A percentile compares a stretch with the other conserved stretches of the same genome.
These are phyloP conservation scores for Leptinotarsa tumamoca DNA, from an alignment of 2,888 invertebrate species.

Conservation along the genomic window DNA sequence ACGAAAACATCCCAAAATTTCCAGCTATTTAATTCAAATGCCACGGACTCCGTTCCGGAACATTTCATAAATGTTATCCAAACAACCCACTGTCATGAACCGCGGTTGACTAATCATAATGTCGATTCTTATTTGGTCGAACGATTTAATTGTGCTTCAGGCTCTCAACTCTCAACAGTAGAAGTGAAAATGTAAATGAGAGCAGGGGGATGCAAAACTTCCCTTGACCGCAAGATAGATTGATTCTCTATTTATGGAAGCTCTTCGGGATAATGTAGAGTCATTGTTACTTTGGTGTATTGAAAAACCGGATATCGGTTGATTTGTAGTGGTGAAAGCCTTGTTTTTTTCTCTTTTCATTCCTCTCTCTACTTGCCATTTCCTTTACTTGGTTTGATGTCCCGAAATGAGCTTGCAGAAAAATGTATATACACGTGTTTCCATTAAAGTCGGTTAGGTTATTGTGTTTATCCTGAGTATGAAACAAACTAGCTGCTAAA, in stretches of 20 bases:
- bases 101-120: slow-evolving; percentile 52
- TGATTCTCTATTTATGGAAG: slow-evolving; percentile 57
- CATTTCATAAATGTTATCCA: slow-evolving; percentile 40
- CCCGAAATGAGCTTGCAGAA: background rate
- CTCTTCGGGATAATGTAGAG: slow-evolving; percentile 59
- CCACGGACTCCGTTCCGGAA: background rate
- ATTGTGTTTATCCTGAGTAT: too few relatives aligned
- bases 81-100: slow-evolving; percentile 50
- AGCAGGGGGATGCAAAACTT: slow-evolving; percentile 54
- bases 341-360: slow-evolving; percentile 33
- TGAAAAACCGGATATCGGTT: slow-evolving; percentile 52
- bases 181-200: slow-evolving; percentile 58
- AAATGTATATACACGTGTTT: background rate
- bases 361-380: slow-evolving; percentile 18
- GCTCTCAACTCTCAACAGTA: slow-evolving; percentile 52
- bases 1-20: slow-evolving; percentile 3
- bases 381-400: background rate
- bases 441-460: background rate
- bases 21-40: slow-evolving; percentile 3
- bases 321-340: slow-evolving; percentile 48
- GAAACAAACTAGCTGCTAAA: too few relatives aligned
- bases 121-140: slow-evolving; percentile 56
- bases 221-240: slow-evolving; percentile 61
- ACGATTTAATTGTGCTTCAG: slow-evolving; percentile 56
- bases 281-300: slow-evolving; percentile 59